A percentile compares a stretch with the other conserved stretches of the same genome.
These are phyloP conservation scores for Bos indicus DNA, from an alignment of 2,113 vertebrate species.

Conservation along the genomic window DNA sequence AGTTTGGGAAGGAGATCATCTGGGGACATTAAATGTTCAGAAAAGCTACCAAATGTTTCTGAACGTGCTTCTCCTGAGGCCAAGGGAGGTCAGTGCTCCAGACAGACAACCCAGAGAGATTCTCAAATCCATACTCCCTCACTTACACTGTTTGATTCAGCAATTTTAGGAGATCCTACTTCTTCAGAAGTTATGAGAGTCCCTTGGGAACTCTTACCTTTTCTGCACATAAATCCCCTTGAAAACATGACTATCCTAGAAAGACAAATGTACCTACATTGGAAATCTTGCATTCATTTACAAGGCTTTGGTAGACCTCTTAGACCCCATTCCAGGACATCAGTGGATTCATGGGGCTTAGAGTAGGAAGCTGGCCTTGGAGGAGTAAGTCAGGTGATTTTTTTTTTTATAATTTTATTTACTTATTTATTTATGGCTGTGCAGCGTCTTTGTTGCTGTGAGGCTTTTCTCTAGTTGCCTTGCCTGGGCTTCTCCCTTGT, in stretches of 20 bases:
- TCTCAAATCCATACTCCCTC: not conserved
- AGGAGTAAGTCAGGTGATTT: not conserved
- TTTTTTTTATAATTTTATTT: too few species aligned
- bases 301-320: not conserved
- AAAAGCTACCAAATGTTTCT: not conserved
- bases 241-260: not conserved
- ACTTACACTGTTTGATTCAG: not conserved
- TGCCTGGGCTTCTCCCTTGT: too few species aligned
- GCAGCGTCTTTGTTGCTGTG: rapidly evolving
- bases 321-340: not conserved
- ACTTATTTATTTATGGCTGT: too few species aligned
- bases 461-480: not conserved
- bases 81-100: not conserved
- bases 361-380: not conserved
- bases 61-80: not conserved
- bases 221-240: not conserved
- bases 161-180: not conserved
- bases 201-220: not conserved
- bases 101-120: not conserved
- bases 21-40: not conserved
- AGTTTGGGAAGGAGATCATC: not conserved
- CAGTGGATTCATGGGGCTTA: not conserved
- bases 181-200: not conserved
- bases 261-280: not conserved
- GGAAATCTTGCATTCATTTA: not conserved